Conservation (phyloP, 2,113 vertebrate genomes). For the Rhinichthys klamathensis region DNA sequence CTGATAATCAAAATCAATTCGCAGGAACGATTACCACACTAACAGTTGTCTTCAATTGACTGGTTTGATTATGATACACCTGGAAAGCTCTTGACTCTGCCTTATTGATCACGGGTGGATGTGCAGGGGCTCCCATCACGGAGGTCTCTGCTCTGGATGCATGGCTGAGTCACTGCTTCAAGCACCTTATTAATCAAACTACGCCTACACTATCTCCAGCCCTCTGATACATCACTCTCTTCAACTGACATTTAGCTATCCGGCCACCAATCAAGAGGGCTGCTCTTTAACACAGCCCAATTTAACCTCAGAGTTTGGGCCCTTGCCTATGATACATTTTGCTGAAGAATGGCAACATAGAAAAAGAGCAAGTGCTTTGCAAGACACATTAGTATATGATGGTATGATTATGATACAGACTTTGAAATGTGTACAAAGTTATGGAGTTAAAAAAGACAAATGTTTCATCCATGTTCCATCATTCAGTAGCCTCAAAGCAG, state of each 20-base stretch:
- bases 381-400: background rate
- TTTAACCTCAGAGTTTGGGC: slow-evolving; percentile 27
- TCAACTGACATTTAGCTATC: slow-evolving; percentile 36
- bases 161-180: slow-evolving; percentile 26
- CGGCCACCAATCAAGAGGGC: slow-evolving; percentile 29
- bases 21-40: too few relatives aligned
- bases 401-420: background rate
- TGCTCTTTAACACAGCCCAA: slow-evolving; percentile 7
- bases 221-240: slow-evolving; percentile 23
- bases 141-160: background rate
- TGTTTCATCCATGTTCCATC: background rate
- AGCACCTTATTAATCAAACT: slow-evolving; percentile 30
- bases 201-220: slow-evolving; percentile 10
- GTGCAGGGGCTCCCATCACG: background rate
- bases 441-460: background rate
- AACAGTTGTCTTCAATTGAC: background rate
- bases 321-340: background rate
- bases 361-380: background rate
- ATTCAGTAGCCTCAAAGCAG: background rate
- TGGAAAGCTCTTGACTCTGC: background rate
- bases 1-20: background rate
- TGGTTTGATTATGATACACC: background rate
- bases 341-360: background rate
- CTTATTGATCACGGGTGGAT: slow-evolving; percentile 27
- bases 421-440: background rate